Base-by-base conservation (phyloP, 2,113 vertebrate genomes). In the Scatophagus argus region DNA sequence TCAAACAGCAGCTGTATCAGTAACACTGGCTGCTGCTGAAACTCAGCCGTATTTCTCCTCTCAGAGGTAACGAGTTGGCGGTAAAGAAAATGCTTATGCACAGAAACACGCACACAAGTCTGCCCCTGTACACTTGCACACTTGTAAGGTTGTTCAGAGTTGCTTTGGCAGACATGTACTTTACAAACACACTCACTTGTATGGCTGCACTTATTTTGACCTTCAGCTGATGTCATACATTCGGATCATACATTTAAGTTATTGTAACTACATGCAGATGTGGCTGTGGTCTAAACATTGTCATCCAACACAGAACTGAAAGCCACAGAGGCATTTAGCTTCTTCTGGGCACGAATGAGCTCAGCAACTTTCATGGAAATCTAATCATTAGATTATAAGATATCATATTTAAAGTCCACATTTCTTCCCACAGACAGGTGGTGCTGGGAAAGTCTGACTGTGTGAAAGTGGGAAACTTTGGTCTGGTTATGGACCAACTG, bases 1-100 rank as follows among this genome's bases (percentile, higher is more conserved):
- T 88, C 77, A 85, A 76, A 64, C 68, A 88, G 79, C 43, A 82
- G 86, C 87, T 92, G 79, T 86, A 85, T 93, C 90, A 91, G 91
- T 90, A 91, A 72, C 61, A 82, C 31, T 39, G 21, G 23, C 56
- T 67, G 73, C 56, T 67, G 73, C 49, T 59, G 44, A 76, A 68
- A 69, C 66, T 77, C 70, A 79, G 77, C 39, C 38, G 27, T 84
- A 68, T 74, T 38, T 73, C 70, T 56, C 55, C 34, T 44, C 52
- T 36, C 49, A 65, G 76, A 83, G 66, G 54, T 74, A 69, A 88
- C 67, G 75, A 68, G 66, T 27, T 27, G 56, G 83, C 71, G 46
- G 46, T 44, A 73, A 31, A 86, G 59, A 64, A 73, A 72, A 76
- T 6, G 17, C 44, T 17, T 44, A 7, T 27, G n/a, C 41, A 65